These are phyloP conservation scores for Struthio camelus DNA, from an alignment of 2,113 vertebrate genomes.

Conservation along the genomic window DNA sequence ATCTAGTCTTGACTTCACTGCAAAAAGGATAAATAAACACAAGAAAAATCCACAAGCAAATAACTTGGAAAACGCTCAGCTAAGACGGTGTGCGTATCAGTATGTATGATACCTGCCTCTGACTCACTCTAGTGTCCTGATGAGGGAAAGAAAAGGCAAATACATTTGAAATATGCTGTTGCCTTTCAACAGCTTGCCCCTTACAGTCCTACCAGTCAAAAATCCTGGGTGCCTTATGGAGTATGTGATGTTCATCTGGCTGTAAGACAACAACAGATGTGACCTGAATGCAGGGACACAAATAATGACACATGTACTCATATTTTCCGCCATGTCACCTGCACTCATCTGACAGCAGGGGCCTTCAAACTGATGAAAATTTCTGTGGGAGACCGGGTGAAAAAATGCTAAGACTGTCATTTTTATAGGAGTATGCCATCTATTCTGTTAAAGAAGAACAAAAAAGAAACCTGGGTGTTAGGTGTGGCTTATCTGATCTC, in stretches of 20 bases:
- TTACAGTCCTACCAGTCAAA: background rate
- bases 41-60: background rate
- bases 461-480: background rate
- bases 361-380: background rate
- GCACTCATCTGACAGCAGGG: background rate
- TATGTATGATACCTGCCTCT: background rate
- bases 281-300: background rate
- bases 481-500: background rate
- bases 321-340: background rate
- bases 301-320: background rate
- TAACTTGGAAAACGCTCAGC: background rate
- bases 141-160: background rate
- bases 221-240: background rate
- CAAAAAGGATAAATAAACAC: background rate
- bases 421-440: background rate
- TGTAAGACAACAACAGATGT: background rate
- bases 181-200: background rate
- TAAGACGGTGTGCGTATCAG: background rate
- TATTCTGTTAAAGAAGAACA: background rate
- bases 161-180: background rate
- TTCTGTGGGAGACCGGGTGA: background rate
- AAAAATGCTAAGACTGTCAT: background rate
- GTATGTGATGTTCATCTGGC: background rate
- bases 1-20: background rate
- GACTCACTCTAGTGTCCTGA: background rate